Base-by-base conservation (phyloP, 2,797 vertebrate species). In the Microcaecilia unicolor region DNA sequence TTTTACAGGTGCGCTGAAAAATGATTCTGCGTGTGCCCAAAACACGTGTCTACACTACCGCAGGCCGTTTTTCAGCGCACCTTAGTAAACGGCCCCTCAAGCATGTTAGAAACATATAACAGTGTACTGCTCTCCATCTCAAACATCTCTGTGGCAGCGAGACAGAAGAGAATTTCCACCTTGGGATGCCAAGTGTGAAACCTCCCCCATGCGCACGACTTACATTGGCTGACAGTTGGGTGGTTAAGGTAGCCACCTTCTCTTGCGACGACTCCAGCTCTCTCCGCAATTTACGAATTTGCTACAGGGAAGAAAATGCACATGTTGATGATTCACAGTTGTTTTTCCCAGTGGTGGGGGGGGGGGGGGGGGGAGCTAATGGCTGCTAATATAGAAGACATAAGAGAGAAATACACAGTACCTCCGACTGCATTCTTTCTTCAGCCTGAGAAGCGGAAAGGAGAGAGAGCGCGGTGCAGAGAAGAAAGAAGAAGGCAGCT, bases 351-450 rank as follows among this genome's bases (percentile, higher is more conserved):
- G n/a, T n/a, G n/a, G n/a, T n/a, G n/a, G n/a, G n/a, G n/a, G n/a
- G 3, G 26, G 20, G 4, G 6, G 33, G 10, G 4, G 31, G 9
- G 15, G 14, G 26, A 13, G 18, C 1, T n/a, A 8, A 6, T 4
- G 25, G 43, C 1, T 16, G 28, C 43, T 38, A 42, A 35, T 11
- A 26, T 60, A 48, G 26, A 42, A 51, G 42, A 35, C 13, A 34
- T 9, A 34, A 12, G 10, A 15, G 11, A 12, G 44, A 52, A 51
- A 54, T 11, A 18, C 46, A 25, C 55, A 51, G 58, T 91, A 98
- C 95, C 93, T 98, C 95, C 16, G 93, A 96, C 64, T 98, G 93
- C 78, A 98, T 92, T 84, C 92, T 91, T 66, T 98, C 95, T 86
- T 98, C 95, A 76, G 88, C 93, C 95, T 98, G 81, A 64, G 51